Base-by-base conservation (phyloP, 2,113 vertebrate species). In the Jaculus jaculus region DNA sequence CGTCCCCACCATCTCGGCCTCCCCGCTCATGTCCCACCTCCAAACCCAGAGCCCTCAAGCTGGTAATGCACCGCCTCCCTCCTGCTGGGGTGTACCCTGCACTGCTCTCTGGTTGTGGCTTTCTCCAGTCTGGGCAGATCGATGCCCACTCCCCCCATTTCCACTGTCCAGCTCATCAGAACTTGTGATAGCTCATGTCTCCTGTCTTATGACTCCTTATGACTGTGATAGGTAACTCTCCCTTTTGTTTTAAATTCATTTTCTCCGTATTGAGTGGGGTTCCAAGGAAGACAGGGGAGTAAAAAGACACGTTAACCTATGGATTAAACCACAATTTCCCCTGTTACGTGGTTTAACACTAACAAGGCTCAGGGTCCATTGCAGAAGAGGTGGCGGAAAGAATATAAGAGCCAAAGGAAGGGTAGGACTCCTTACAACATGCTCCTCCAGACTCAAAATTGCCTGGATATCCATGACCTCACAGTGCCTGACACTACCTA, bases 181-280 rank as follows among this genome's bases (percentile, higher is more conserved):
- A 37, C 66, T 32, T 17, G 23, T 30, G 26, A 28, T 47, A 13
- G 71, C 63, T 86, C 42, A 63, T 24, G 26, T 42, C 32, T 34
- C 58, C 47, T 92, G 2, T 54, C 47, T 15, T 42, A 13, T n/a
- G 84, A 51, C 17, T 39, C 6, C 94, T 89, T 89, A 24, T 28
- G 16, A 12, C 39, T 34, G 30, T 37, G 34, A 15, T 47, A 92
- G 85, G 61, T 39, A 77, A 77, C 21, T 58, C 91, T 74, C 20
- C 54, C 4, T 89, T 78, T 91, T 69, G 3, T 72, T 90, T 93
- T 81, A 85, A 77, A 65, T 81, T 85, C 21, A 74, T 73, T 90
- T 74, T 32, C 1, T 26, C 20, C 71, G 11, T 12, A 77, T 82
- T 94, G 20, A 73, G 34, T 92, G n/a, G 17, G 7, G 17, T 77